Conservation (phyloP, 2,888 invertebrate genomes). For the Hirtodrosophila cameraria region DNA sequence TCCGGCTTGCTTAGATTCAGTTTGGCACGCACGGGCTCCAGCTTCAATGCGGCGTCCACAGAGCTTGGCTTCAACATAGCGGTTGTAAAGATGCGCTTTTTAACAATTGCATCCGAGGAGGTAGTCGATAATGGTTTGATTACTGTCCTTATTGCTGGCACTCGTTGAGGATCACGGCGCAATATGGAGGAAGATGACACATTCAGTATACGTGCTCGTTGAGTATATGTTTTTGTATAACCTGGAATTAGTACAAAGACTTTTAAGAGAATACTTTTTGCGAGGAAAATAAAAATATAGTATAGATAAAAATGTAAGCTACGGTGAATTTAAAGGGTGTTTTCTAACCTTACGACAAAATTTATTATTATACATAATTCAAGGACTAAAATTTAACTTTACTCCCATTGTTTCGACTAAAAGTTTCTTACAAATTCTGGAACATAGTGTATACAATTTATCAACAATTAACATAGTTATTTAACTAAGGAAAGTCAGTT, state of each 20-base stretch:
- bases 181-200: not conserved
- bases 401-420: too few relatives aligned
- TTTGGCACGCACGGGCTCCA: constrained; percentile 23
- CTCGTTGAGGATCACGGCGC: constrained; percentile 31
- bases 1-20: constrained; percentile 66
- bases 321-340: too few relatives aligned
- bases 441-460: too few relatives aligned
- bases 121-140: constrained; percentile 16
- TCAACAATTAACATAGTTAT: too few relatives aligned
- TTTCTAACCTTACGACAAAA: too few relatives aligned
- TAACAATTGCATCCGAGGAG: not conserved
- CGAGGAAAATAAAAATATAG: too few relatives aligned
- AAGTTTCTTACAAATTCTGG: too few relatives aligned
- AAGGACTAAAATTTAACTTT: too few relatives aligned
- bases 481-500: constrained; percentile 1
- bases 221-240: not conserved
- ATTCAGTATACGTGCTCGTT: constrained; percentile 1
- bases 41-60: not conserved
- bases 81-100: constrained; percentile 9
- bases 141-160: constrained; percentile 8
- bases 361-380: too few relatives aligned
- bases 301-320: too few relatives aligned
- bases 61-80: not conserved
- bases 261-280: too few relatives aligned
- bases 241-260: constrained; percentile 8